These are phyloP conservation scores for Perithous albicinctus DNA, from an alignment of 2,888 invertebrate species.

Conservation along the genomic window DNA sequence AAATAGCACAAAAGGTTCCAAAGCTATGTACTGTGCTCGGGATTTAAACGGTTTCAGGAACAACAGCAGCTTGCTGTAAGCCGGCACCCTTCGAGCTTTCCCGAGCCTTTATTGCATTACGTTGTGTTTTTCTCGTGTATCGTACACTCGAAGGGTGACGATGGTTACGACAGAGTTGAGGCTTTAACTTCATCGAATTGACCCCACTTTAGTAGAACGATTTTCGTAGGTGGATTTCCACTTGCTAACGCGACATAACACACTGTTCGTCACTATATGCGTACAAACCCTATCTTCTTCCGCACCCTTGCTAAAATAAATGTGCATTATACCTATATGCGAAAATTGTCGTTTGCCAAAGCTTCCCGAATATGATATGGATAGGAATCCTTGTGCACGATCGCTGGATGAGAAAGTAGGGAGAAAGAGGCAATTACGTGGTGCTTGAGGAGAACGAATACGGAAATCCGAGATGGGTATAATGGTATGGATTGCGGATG, in stretches of 20 bases:
- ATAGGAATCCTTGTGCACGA: conserved; percentile 1
- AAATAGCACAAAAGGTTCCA: conserved; percentile 48
- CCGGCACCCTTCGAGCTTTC: conserved; percentile 51
- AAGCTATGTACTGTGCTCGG: conserved; percentile 48
- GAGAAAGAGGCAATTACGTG: conserved; percentile 59
- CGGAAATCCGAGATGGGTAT: conserved; percentile 65
- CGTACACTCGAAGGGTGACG: conserved; percentile 51
- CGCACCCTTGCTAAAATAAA: background rate
- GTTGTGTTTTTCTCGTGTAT: conserved; percentile 76
- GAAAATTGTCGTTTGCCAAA: conserved; percentile 3
- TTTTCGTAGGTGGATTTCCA: conserved; percentile 27
- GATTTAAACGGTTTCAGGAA: conserved; percentile 77
- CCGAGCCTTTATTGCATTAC: conserved; percentile 81
- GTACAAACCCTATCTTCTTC: background rate
- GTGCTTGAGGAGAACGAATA: conserved; percentile 46
- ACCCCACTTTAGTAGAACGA: conserved; percentile 68
- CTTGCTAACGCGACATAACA: background rate
- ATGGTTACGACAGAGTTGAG: conserved; percentile 52
- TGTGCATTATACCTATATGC: background rate
- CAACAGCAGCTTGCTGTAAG: conserved; percentile 63
- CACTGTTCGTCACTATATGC: background rate
- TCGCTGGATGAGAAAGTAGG: conserved; percentile 36
- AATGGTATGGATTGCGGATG: conserved; percentile 63
- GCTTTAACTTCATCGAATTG: conserved; percentile 71
- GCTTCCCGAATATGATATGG: background rate